Evolutionary conservation across 2,888 invertebrate genomes (phyloP), one percentile per base, ranked within the genome.

Genomic region (Dendrolimus houi): DNA sequence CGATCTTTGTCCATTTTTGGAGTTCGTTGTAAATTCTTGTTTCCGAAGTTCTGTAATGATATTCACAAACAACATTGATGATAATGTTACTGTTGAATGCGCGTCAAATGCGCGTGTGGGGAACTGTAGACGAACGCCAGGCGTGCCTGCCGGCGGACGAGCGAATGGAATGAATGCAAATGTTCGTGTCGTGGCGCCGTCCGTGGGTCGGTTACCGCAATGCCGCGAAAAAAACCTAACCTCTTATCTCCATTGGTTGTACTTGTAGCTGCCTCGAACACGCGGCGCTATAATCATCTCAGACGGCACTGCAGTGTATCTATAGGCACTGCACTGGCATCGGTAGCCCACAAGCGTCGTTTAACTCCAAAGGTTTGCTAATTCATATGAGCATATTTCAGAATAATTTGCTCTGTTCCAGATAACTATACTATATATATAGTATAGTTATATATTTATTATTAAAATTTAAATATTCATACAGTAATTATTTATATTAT

Each of bases 1-100:
- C 87, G 91, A 83, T 93, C 93, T 76, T 93, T 92, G 72, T 93
- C 93, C 93, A 93, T 93, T 75, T 56, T 81, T 65, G 54, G 7
- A 56, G 54, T 58, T 59, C 59, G 65, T 59, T 61, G 62, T 55
- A 61, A 62, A 62, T 62, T 69, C 56, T 64, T 66, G 60, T 71
- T 72, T 59, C 65, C 62, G 62, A 67, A 70, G 63, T 75, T 78
- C 80, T 82, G 81, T 66, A 77, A 81, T 58, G 67, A 67, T 47
- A 47, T 47, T 74, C 82, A 85, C 83, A 79, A 80, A 73, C 84
- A 86, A 83, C 85, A 87, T 86, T 83, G 81, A 78, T 75, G 70
- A 72, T 66, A 63, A 67, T 62, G 57, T 67, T 69, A 58, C 59
- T 63, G 62, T 57, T 67, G 67, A 57, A 57, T 58, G 67, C 69